Evolutionary conservation across 2,797 vertebrate species (phyloP), one percentile per base, ranked within the genome.

Genomic region (Lepus townsendii): DNA sequence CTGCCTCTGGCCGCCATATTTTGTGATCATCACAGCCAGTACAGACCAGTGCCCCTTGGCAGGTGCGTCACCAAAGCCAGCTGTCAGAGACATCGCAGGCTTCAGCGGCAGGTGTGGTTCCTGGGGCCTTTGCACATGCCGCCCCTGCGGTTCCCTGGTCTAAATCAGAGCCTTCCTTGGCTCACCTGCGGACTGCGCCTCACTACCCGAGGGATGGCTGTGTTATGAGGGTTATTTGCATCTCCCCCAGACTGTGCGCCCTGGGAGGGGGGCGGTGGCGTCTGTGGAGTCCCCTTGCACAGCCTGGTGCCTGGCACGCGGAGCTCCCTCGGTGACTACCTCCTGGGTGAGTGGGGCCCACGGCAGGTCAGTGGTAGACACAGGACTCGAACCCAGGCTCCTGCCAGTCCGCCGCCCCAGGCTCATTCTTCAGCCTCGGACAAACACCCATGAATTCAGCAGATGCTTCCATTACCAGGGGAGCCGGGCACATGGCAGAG

Each of bases 381-480:
- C 2, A 0, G 69, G 65, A 63, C 22, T 24, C 19, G 60, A 85
- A 83, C 27, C n/a, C 20, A 35, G 38, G 47, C 52, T 54, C 27
- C 13, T n/a, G 50, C 13, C 20, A 30, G 35, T 26, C 27, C 16
- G 7, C n/a, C 9, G 42, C 62, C 30, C 11, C 24, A 10, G 52
- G 17, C 2, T 38, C 73, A n/a, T 57, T 57, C 54, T 57, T 57
- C 54, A 57, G 97, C 95, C 10, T 30, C 72, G 26, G 87, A 96
- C 7, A n/a, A 8, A 94, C 22, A 96, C 30, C 96, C 97, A 97
- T 97, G 98, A 98, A 97, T 98, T 98, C 98, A 96, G 94, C 14
- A 97, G 98, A 98, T 96, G n/a, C 97, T 98, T 98, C 97, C 97
- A 97, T 98, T 98, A 97, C 96, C 96, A 75, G 13, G 73, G 79